Percentiles rank a stretch among this genome's conserved stretches.
phyloP scores from a whole-genome alignment of 2,797 vertebrate genomes.

The Gastrophryne carolinensis region DNA sequence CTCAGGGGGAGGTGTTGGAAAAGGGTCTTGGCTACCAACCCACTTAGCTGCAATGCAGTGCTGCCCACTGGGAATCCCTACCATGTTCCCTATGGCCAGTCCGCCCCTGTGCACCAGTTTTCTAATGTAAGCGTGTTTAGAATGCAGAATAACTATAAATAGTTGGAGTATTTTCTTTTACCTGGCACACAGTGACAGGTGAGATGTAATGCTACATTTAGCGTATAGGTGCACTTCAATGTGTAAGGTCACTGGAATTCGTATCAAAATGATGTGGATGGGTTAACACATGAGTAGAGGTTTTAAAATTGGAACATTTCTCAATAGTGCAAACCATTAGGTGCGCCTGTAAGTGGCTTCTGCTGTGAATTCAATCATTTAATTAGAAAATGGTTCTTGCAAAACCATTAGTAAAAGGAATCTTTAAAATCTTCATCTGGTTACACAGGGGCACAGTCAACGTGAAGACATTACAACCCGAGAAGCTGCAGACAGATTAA shows the following conservation, averaged over 20 bases:
- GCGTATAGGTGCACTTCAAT: not conserved
- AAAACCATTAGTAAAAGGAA: constrained; percentile 39
- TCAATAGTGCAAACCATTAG: not conserved
- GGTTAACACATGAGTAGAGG: not conserved
- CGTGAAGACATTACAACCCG: constrained; percentile 6
- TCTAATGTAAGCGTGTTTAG: too few species aligned
- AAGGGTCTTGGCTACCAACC: too few species aligned
- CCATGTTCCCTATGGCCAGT: too few species aligned
- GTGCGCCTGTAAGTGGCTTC: constrained; percentile 23
- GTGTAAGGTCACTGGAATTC: not conserved
- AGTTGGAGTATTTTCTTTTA: too few species aligned
- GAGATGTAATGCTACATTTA: too few species aligned
- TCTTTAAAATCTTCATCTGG: constrained; percentile 27
- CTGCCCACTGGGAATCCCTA: too few species aligned
- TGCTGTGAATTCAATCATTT: constrained; percentile 43
- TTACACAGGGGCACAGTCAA: constrained; percentile 12
- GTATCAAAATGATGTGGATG: not conserved
- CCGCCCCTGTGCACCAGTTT: too few species aligned
- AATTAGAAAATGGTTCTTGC: constrained; percentile 44
- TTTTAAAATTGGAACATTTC: not conserved
- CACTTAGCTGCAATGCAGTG: too few species aligned
- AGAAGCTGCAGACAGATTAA: constrained; percentile 20
- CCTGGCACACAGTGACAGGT: too few species aligned
- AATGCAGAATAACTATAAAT: too few species aligned
- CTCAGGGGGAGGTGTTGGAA: too few species aligned